Evolutionary conservation across 2,888 invertebrate genomes (phyloP).

Genomic region (Philonicus albiceps): DNA sequence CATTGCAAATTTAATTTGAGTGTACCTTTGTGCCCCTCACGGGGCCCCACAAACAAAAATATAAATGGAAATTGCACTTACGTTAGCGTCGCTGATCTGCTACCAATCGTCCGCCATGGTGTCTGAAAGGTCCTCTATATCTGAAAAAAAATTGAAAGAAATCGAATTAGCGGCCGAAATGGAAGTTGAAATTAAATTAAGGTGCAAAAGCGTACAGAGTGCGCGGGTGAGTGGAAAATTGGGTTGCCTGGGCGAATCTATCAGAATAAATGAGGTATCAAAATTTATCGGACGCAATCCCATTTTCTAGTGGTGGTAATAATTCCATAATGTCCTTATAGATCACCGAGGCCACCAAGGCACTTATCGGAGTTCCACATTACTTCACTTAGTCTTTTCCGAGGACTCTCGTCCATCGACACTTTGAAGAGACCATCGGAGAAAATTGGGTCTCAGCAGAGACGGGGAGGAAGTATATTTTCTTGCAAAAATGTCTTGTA

Average conservation of each 20-base stretch:
- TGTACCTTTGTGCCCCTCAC: not conserved
- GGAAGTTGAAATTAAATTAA: not conserved
- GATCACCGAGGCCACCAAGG: not conserved
- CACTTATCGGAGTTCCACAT: not conserved
- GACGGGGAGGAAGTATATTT: not conserved
- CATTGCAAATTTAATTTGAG: not conserved
- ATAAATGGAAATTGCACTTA: not conserved
- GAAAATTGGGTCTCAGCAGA: not conserved
- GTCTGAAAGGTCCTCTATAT: not conserved
- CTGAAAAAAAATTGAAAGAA: not conserved
- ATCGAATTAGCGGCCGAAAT: not conserved
- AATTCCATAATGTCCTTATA: not conserved
- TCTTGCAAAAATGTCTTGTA: not conserved
- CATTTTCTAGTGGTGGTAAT: not conserved
- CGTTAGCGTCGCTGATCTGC: not conserved
- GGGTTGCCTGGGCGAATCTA: not conserved
- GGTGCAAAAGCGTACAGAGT: not conserved
- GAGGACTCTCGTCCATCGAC: not conserved
- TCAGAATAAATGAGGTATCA: not conserved
- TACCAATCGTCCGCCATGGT: not conserved
- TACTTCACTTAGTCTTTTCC: not conserved
- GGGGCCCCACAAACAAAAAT: not conserved
- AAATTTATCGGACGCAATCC: not conserved
- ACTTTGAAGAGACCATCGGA: not conserved
- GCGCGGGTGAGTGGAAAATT: not conserved